phyloP scores from a whole-genome alignment of 2,113 vertebrate genomes.

The Kryptolebias marmoratus region DNA sequence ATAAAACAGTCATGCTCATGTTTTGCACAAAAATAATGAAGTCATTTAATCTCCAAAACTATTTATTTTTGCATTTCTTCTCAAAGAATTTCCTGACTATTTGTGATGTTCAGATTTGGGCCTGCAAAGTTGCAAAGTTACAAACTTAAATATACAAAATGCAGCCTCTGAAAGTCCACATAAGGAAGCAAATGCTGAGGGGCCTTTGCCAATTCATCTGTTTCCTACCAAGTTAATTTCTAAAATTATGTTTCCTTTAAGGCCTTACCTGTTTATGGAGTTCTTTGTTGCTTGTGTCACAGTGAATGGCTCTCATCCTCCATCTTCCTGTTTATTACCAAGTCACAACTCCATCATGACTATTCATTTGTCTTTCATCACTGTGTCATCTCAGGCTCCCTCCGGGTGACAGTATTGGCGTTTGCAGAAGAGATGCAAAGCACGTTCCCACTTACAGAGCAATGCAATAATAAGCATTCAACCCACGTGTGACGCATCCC shows the following conservation, averaged over 20 bases:
- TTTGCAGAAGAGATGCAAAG: conserved; percentile 17
- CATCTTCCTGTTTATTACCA: background rate
- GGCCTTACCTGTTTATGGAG: too few species aligned
- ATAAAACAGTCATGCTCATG: conserved; percentile 15
- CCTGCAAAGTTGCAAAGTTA: too few species aligned
- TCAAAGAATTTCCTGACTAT: too few species aligned
- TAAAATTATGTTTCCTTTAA: too few species aligned
- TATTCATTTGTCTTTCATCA: background rate
- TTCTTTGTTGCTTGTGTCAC: background rate
- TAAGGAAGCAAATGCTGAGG: too few species aligned
- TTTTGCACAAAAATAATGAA: background rate
- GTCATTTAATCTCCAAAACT: too few species aligned
- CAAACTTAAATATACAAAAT: too few species aligned
- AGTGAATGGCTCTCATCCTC: background rate
- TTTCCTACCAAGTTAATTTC: too few species aligned
- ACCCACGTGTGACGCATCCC: conserved; percentile 4
- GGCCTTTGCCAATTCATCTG: too few species aligned
- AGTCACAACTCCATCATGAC: conserved; percentile 23
- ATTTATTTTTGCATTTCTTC: too few species aligned
- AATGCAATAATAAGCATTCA: conserved; percentile 34
- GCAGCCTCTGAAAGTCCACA: too few species aligned
- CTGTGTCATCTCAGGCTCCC: background rate
- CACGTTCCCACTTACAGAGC: conserved; percentile 49
- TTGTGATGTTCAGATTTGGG: too few species aligned
- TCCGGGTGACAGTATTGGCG: conserved; percentile 6